These are phyloP conservation scores for Melanaphis sacchari DNA, from an alignment of 1,140 invertebrate genomes.

Conservation along the genomic window DNA sequence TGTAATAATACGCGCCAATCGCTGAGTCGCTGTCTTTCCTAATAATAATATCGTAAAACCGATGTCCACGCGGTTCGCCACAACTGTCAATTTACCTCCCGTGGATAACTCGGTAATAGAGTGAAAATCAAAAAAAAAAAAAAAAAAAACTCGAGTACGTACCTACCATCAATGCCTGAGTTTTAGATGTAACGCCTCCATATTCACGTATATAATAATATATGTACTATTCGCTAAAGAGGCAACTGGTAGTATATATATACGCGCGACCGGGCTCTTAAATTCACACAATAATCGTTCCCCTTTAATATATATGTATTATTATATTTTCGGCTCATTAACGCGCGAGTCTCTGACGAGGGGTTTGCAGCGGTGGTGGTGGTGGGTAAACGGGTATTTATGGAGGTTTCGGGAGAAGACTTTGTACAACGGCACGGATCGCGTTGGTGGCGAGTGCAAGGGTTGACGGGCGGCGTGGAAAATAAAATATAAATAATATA, in stretches of 20 bases:
- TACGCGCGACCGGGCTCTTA: not conserved
- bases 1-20: not conserved
- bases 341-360: not conserved
- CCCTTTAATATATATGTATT: not conserved
- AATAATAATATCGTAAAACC: not conserved
- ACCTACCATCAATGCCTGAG: not conserved
- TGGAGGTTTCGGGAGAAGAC: not conserved
- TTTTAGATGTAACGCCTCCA: slow-evolving; percentile 1
- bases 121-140: slow-evolving; percentile 27
- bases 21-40: too few species aligned
- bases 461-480: not conserved
- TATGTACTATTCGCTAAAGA: not conserved
- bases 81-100: slow-evolving; percentile 47
- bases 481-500: not conserved
- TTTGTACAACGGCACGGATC: not conserved
- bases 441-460: not conserved
- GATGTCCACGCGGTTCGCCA: not conserved
- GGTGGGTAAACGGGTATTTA: slow-evolving; percentile 3
- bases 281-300: slow-evolving; percentile 17
- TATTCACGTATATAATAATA: not conserved
- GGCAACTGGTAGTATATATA: not conserved
- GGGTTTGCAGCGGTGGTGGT: too few species aligned
- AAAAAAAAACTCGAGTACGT: not conserved
- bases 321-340: slow-evolving; percentile 48
- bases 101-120: not conserved